Evolutionary conservation across 1,140 invertebrate species (phyloP).

Genomic region (Mesaphorura yosii): DNA sequence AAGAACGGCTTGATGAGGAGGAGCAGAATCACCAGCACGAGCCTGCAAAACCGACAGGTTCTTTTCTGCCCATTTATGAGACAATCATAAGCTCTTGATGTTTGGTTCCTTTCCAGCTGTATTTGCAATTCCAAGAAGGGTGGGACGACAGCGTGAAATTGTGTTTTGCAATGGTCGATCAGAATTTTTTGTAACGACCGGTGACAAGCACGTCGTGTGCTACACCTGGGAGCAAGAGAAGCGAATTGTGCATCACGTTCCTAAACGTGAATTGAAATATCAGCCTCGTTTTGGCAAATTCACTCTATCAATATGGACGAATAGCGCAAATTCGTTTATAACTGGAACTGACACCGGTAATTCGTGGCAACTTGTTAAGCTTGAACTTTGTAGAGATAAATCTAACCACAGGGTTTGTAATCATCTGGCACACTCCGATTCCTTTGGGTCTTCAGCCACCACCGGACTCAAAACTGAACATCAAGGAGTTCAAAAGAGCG

Average conservation of each 20-base stretch:
- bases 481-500: slow-evolving; percentile 18
- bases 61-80: no score
- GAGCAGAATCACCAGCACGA: no score
- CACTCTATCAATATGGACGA: slow-evolving; percentile 20
- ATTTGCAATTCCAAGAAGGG: background rate
- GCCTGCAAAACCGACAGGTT: no score
- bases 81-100: no score
- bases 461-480: slow-evolving; percentile 19
- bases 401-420: slow-evolving; percentile 12
- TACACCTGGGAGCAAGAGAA: slow-evolving; percentile 22
- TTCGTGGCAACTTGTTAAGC: background rate
- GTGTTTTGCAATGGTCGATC: slow-evolving; percentile 4
- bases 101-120: slow-evolving; percentile 3
- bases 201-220: slow-evolving; percentile 16
- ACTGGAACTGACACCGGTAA: slow-evolving; percentile 20
- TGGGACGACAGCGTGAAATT: slow-evolving; percentile 14
- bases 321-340: slow-evolving; percentile 10
- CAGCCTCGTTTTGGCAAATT: no score
- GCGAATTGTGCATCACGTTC: no score
- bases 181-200: slow-evolving; percentile 22
- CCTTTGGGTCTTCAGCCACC: slow-evolving; percentile 12
- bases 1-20: no score
- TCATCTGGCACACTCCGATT: slow-evolving; percentile 19
- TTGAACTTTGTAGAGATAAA: slow-evolving; percentile 2
- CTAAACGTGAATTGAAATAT: no score